phyloP scores from a whole-genome alignment of 2,888 invertebrate genomes.

The Scaptomyza cyrtandrae region DNA sequence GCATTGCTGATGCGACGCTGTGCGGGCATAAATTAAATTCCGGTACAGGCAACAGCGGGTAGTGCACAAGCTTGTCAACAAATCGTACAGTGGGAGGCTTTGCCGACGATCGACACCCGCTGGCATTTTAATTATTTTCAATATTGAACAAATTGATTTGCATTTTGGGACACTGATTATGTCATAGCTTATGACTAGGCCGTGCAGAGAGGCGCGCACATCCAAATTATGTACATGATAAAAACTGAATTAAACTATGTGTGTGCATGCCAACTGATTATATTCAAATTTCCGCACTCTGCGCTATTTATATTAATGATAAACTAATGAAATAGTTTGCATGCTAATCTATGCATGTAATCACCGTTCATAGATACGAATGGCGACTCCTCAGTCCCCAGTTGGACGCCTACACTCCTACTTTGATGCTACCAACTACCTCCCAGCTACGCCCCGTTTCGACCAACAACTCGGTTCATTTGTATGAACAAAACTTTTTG shows the following conservation, averaged over 20 bases:
- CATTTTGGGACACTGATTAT: constrained; percentile 78
- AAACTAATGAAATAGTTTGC: constrained; percentile 71
- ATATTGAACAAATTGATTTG: constrained; percentile 81
- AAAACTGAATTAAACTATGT: constrained; percentile 66
- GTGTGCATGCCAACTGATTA: constrained; percentile 62
- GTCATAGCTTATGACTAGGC: constrained; percentile 52
- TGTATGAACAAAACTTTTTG: constrained; percentile 69
- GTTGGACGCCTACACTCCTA: not conserved
- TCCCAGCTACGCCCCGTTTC: not conserved
- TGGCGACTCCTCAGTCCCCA: not conserved
- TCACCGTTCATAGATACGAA: constrained; percentile 40
- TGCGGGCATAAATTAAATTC: constrained; percentile 68
- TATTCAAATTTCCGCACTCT: constrained; percentile 69
- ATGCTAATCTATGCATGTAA: constrained; percentile 67
- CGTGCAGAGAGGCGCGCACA: not conserved
- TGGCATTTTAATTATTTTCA: constrained; percentile 81
- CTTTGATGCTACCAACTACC: not conserved
- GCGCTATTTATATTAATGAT: constrained; percentile 74
- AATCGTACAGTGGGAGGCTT: constrained; percentile 20
- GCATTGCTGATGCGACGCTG: constrained; percentile 42
- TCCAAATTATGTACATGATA: constrained; percentile 69
- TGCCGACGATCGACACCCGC: constrained; percentile 41
- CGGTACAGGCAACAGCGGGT: constrained; percentile 36
- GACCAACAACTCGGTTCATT: constrained; percentile 52
- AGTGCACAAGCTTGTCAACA: constrained; percentile 57